Percentiles rank a stretch among this genome's conserved stretches.
Evolutionary conservation across 92 coral and sea anemone species (phyloP).

Genomic region (Scolanthus callimorphus): DNA sequence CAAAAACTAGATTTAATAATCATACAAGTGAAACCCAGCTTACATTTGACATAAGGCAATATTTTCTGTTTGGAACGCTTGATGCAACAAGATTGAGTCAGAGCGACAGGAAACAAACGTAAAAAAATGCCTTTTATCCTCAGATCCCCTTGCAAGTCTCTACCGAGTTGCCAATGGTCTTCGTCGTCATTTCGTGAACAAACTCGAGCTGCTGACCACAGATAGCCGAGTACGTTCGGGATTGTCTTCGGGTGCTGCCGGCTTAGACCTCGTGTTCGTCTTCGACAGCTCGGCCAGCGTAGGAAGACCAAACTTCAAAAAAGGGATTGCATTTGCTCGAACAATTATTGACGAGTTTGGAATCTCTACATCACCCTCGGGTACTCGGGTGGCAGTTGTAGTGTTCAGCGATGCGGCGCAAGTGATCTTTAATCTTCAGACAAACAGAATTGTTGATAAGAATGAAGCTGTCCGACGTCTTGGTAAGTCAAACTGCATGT

Average conservation of each 20-base stretch:
- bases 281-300: conserved; percentile 99
- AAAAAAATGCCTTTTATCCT: neutral
- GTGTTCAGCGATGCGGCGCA: conserved; percentile 70
- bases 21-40: no score
- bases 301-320: conserved; percentile 72
- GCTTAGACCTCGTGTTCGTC: conserved; percentile 89
- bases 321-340: conserved; percentile 83
- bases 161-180: conserved; percentile 69
- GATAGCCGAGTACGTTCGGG: conserved; percentile 97
- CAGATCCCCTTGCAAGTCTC: conserved; percentile 75
- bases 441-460: conserved; percentile 68
- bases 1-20: no score
- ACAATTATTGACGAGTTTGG: conserved; percentile 95
- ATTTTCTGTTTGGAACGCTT: no score
- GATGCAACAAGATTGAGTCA: no score
- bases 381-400: conserved; percentile 95
- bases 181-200: conserved; percentile 80
- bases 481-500: conserved; percentile 41
- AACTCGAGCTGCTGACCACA: conserved; percentile 71
- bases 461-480: conserved; percentile 52
- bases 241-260: conserved; percentile 95
- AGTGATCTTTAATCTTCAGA: conserved; percentile 68
- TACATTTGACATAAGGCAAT: no score
- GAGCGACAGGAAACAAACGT: no score
- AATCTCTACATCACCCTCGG: conserved; percentile 71